Conservation (phyloP, 2,888 invertebrate genomes). For the Argyresthia albistria region DNA sequence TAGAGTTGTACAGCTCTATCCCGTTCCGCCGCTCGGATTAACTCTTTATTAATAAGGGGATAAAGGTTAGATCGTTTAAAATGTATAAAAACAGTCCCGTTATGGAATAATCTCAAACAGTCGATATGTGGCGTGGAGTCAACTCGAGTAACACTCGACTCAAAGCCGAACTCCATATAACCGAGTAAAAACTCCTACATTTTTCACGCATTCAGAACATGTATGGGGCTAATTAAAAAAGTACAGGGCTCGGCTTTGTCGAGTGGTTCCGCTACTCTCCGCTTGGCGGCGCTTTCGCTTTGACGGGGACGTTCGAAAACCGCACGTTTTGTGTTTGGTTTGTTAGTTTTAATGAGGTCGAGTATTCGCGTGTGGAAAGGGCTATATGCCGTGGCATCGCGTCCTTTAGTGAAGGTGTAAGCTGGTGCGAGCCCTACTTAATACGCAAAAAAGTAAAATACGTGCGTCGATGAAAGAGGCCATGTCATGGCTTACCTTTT, state of each 20-base stretch:
- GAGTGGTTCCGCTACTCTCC: slow-evolving; percentile 68
- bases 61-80: too few species aligned
- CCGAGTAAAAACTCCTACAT: slow-evolving; percentile 59
- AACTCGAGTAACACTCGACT: slow-evolving; percentile 64
- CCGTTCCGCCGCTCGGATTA: too few species aligned
- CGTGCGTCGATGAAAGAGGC: slow-evolving; percentile 48
- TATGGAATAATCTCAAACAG: slow-evolving; percentile 31
- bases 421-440: slow-evolving; percentile 16
- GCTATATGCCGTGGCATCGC: neutral
- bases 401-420: slow-evolving; percentile 6
- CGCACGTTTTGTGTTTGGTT: slow-evolving; percentile 42
- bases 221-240: slow-evolving; percentile 69
- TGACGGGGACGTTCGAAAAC: slow-evolving; percentile 34
- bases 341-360: slow-evolving; percentile 70
- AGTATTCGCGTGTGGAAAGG: slow-evolving; percentile 11
- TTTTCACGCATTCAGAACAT: slow-evolving; percentile 57
- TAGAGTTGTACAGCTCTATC: too few species aligned
- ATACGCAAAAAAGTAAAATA: slow-evolving; percentile 29
- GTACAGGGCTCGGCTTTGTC: slow-evolving; percentile 61
- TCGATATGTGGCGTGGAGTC: slow-evolving; percentile 24
- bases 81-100: too few species aligned
- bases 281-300: slow-evolving; percentile 60
- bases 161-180: slow-evolving; percentile 62
- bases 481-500: too few species aligned
- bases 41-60: too few species aligned